These are phyloP conservation scores for Syngnathus typhle DNA, from an alignment of 2,113 vertebrate genomes.

Conservation along the genomic window DNA sequence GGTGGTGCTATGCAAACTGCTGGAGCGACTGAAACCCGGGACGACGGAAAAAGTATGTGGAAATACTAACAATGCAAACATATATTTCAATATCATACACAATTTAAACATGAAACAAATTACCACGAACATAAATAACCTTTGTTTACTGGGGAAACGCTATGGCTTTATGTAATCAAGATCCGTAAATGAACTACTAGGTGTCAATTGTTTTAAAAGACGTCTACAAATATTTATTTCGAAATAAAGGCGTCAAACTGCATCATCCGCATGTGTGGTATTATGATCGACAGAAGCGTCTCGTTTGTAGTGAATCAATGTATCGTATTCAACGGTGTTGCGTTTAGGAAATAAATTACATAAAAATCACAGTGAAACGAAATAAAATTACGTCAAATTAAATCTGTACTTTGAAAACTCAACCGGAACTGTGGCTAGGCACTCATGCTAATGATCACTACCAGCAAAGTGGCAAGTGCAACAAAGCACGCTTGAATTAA, in stretches of 20 bases:
- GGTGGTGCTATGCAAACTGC: conserved; percentile 83
- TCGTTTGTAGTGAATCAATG: too few relatives aligned
- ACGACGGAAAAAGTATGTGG: conserved; percentile 80
- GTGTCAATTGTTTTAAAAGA: neutral
- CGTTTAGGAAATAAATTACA: neutral
- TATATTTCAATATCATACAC: too few relatives aligned
- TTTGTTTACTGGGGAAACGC: neutral
- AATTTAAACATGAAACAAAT: neutral
- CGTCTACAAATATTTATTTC: neutral
- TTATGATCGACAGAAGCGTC: neutral
- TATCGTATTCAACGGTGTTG: accelerated
- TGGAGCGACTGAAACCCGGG: conserved; percentile 84
- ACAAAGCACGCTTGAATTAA: conserved; percentile 13
- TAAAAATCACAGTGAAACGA: neutral
- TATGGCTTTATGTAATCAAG: neutral
- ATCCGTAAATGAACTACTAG: neutral
- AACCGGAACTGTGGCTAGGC: neutral
- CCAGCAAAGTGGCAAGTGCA: conserved; percentile 24
- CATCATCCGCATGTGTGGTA: neutral
- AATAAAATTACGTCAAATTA: neutral
- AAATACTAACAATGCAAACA: neutral
- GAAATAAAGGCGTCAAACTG: conserved; percentile 24
- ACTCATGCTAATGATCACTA: neutral
- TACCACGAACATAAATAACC: neutral
- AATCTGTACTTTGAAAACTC: conserved; percentile 28